A percentile compares a stretch with the other conserved stretches of the same genome.
Evolutionary conservation across 2,797 vertebrate species (phyloP).

Genomic region (Myripristis murdjan): DNA sequence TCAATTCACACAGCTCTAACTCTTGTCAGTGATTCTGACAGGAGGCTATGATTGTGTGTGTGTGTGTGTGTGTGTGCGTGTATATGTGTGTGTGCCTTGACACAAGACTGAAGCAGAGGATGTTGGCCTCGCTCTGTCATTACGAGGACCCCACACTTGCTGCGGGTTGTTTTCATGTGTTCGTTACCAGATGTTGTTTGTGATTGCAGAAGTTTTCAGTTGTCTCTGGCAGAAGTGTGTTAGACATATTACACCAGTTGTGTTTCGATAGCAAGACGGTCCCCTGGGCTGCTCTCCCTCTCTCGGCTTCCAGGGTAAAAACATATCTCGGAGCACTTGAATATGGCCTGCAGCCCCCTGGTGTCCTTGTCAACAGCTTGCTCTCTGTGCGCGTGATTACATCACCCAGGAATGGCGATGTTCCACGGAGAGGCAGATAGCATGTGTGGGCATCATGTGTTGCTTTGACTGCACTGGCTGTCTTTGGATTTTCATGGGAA

Average conservation of each 20-base stretch:
- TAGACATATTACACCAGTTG: conserved; percentile 16
- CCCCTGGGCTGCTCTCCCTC: not conserved
- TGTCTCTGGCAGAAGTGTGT: conserved; percentile 45
- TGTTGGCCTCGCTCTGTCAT: conserved; percentile 16
- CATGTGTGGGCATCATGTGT: conserved; percentile 58
- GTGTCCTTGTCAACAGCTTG: conserved; percentile 20
- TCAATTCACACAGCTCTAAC: conserved; percentile 17
- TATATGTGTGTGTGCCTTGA: conserved; percentile 12
- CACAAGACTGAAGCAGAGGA: conserved; percentile 15
- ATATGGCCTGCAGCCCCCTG: not conserved
- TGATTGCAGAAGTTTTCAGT: conserved; percentile 42
- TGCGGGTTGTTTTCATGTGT: conserved; percentile 30
- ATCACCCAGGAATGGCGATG: conserved; percentile 49
- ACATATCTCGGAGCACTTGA: conserved; percentile 3
- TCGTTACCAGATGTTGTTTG: conserved; percentile 48
- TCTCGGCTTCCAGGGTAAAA: not conserved
- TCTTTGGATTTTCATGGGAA: conserved; percentile 16
- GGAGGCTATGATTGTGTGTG: conserved; percentile 4
- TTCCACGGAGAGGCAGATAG: conserved; percentile 8
- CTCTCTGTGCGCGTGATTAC: conserved; percentile 45
- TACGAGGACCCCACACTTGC: conserved; percentile 9
- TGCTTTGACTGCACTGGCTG: conserved; percentile 1
- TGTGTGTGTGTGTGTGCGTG: conserved; percentile 9
- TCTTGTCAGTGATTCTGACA: conserved; percentile 7
- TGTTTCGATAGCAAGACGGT: not conserved